Evolutionary conservation across 2,113 vertebrate species (phyloP).

Genomic region (Haemorhous mexicanus): DNA sequence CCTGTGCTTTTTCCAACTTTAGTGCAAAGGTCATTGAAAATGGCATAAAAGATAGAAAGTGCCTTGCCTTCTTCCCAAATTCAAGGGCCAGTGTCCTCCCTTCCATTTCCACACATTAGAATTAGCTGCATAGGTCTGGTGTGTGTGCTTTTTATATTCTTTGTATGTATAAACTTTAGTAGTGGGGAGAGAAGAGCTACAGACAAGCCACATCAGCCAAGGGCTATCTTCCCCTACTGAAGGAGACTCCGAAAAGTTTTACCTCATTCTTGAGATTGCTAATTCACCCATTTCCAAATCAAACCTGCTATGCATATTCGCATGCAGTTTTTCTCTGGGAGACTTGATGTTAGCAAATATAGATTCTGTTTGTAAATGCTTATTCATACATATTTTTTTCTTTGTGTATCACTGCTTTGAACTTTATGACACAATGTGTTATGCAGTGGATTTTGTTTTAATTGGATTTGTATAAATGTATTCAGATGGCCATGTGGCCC

Average conservation of each 20-base stretch:
- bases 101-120: background rate
- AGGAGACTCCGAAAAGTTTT: background rate
- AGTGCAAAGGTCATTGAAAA: background rate
- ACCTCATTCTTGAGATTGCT: background rate
- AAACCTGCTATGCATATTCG: background rate
- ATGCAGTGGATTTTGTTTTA: background rate
- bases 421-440: background rate
- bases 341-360: background rate
- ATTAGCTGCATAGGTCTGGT: background rate
- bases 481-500: background rate
- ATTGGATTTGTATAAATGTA: background rate
- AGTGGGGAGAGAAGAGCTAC: background rate
- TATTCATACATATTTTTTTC: background rate
- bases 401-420: background rate
- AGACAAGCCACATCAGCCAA: background rate
- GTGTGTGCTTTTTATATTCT: background rate
- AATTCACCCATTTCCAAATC: background rate
- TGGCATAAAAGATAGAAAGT: background rate
- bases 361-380: background rate
- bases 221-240: background rate
- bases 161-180: background rate
- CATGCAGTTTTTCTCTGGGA: background rate
- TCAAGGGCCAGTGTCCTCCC: background rate
- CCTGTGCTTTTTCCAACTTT: background rate
- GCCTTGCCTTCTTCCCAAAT: background rate